Conservation (phyloP, 2,113 vertebrate genomes). For the Pao palembangensis region DNA sequence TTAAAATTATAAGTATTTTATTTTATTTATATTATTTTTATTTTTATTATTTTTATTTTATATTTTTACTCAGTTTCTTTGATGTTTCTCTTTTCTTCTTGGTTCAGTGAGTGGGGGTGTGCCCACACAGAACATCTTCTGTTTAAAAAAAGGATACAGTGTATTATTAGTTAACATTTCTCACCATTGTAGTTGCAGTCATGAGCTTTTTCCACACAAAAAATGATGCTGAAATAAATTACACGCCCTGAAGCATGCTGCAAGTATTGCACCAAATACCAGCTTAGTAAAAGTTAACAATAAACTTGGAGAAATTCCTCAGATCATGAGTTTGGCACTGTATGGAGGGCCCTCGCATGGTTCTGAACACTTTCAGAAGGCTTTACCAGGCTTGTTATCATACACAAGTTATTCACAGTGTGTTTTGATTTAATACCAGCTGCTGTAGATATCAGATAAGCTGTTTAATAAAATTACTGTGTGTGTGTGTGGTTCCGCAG, state of each 20-base stretch:
- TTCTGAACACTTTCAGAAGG: neutral
- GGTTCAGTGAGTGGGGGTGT: too few species aligned
- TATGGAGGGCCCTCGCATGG: neutral
- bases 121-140: too few species aligned
- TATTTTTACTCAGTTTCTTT: too few species aligned
- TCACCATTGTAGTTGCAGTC: too few species aligned
- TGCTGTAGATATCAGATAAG: neutral
- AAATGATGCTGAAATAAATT: too few species aligned
- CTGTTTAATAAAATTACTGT: conserved; percentile 1
- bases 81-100: too few species aligned
- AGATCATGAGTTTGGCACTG: neutral
- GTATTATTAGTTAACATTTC: too few species aligned
- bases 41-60: neutral
- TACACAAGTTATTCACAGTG: too few species aligned
- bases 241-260: too few species aligned
- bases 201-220: too few species aligned
- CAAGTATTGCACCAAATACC: neutral
- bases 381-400: neutral
- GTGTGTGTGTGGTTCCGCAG: conserved; percentile 65
- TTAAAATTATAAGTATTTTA: neutral
- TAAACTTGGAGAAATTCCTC: conserved; percentile 5
- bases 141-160: too few species aligned
- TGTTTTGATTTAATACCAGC: neutral
- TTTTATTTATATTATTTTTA: neutral
- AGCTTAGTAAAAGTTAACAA: neutral